These are phyloP conservation scores for Onthophagus sagittarius DNA, from an alignment of 2,888 invertebrate genomes.

Conservation along the genomic window DNA sequence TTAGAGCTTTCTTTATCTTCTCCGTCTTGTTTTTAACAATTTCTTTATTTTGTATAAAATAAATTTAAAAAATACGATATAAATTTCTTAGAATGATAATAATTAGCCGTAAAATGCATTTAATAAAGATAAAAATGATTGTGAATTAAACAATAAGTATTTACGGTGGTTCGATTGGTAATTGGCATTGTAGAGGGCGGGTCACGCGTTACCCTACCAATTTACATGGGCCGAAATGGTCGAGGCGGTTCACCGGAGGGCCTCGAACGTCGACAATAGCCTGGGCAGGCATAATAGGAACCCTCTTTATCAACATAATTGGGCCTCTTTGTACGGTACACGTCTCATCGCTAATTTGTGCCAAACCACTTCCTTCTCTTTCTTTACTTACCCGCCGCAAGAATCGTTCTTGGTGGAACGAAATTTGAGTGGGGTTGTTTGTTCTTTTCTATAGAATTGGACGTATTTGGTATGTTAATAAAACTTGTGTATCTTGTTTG, in stretches of 20 bases:
- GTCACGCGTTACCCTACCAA: conserved; percentile 49
- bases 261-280: conserved; percentile 60
- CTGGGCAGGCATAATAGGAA: conserved; percentile 55
- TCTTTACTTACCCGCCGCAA: conserved; percentile 54
- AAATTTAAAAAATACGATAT: no score
- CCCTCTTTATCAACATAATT: conserved; percentile 59
- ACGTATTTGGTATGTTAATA: no score
- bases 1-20: no score
- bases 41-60: no score
- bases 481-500: no score
- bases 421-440: conserved; percentile 35
- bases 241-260: conserved; percentile 54
- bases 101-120: no score
- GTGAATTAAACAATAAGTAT: no score
- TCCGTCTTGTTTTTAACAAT: no score
- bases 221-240: conserved; percentile 59
- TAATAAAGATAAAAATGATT: no score
- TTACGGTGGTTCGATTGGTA: conserved; percentile 31
- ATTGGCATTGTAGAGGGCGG: conserved; percentile 55
- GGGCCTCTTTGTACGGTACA: conserved; percentile 57
- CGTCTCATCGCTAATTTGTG: conserved; percentile 55
- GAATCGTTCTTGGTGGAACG: conserved; percentile 54
- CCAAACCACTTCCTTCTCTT: conserved; percentile 56
- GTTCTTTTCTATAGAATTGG: no score
- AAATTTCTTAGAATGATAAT: no score